Evolutionary conservation across 92 coral and sea anemone species (phyloP), one percentile per base, ranked within the genome.

Genomic region (Hydrozoanthus gracilis): DNA sequence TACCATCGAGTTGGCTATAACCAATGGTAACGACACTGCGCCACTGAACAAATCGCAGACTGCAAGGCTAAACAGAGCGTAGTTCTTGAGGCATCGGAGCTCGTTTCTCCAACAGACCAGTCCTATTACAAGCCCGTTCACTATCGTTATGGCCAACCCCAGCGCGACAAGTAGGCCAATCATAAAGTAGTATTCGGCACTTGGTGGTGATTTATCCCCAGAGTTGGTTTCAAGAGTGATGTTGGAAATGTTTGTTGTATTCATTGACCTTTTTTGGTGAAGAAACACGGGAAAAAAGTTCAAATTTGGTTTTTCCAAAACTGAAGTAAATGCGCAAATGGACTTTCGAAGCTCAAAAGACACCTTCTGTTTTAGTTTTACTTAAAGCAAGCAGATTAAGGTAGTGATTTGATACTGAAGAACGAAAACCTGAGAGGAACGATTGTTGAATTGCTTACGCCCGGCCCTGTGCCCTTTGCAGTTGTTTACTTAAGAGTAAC

Each of bases 101-200:
- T 70, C 74, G 44, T 44, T 27, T 35, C 74, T 9, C 74, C 74
- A 70, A 44, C 74, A 70, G 74, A 70, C 74, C 50, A 70, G 17
- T 9, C 20, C 27, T 70, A 70, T 70, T 17, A 70, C 74, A 39
- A 70, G 74, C 44, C 47, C 74, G 44, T 70, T 70, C 11, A 70
- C 74, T 6, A 9, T 48, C 46, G 74, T 70, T 7, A 70, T 27
- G 44, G 74, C 51, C 12, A 70, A 44, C 44, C 7, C 74, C 50
- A 27, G 44, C 45, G 44, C 74, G 74, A 39, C 14, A 3, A 70
- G 74, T 8, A 70, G 4, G 46, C 74, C 50, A 39, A 70, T 70
- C 4, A 70, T 44, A 27, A 70, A 11, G 10, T 27, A 44, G 74
- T 70, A 70, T 13, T 70, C 50, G 20, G 51, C 20, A 11, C 46